Base-by-base conservation (phyloP, 2,797 vertebrate species). In the Parauchenoglanis punctatus region DNA sequence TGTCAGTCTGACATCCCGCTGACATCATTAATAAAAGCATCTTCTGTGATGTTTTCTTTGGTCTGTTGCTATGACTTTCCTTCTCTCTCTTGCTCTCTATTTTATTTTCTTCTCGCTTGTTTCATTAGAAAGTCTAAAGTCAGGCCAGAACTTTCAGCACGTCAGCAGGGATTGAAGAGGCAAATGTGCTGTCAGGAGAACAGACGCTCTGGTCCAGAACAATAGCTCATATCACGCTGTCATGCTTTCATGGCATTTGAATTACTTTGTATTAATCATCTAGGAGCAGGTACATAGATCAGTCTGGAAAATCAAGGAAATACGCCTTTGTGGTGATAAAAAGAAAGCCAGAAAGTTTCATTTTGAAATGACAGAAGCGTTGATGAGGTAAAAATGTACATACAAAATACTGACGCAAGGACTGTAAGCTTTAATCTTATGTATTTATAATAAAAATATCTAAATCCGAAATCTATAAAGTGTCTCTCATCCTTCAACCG, bases 11-110 rank as follows among this genome's bases (percentile, higher is more conserved):
- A 12, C 23, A 46, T 40, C 44, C 54, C 2, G 23, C 44, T 87
- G 81, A 83, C 11, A 80, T 80, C 59, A 83, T 76, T 77, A 25
- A 65, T 1, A 63, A 83, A 65, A 65, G 4, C 56, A n/a, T 54
- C 13, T 11, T 63, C 13, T 76, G 56, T 49, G 23, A 82, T 46
- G 20, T 28, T 75, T 15, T 13, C 18, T 3, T 46, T 7, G 25
- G 2, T 58, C 46, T 28, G 4, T 72, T 0, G 31, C 13, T 86
- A 56, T 67, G n/a, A 67, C 13, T 56, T 77, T 68, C 25, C 59
- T 2, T 4, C 35, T 70, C 8, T 61, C 52, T 81, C 25, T 72
- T 2, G 10, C 35, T 70, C 8, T 61, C 52, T 81, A 1, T 46
- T 12, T 78, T 52, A 0, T 35, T 8, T 18, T 76, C 28, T 54